Evolutionary conservation across 2,797 vertebrate genomes (phyloP), one percentile per base, ranked within the genome.

Genomic region (Aldrovandia affinis): DNA sequence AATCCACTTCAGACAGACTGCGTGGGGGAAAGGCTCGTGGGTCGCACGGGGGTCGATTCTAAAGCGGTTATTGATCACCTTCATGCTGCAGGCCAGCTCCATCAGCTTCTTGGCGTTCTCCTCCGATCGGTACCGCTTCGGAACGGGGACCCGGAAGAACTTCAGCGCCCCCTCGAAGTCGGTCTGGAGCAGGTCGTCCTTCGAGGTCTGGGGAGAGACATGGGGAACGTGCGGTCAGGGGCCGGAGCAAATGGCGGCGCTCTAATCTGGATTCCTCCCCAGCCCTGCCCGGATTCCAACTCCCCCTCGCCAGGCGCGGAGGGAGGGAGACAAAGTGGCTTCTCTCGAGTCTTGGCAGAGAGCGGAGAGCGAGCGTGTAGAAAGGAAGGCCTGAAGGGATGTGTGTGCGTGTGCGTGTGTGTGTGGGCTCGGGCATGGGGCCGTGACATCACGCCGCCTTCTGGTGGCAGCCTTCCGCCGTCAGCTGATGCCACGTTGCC

Each of bases 91-190:
- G 1, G 98, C 98, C 85, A 99, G 92, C 89, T 99, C 98, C 98
- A 99, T 99, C 88, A 99, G 94, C 87, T 98, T 99, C 92, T 99
- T 99, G 78, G 98, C 98, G 2, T 99, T 99, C 90, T 99, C 98
- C 93, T 99, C 98, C 0, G 98, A 99, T 63, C 98, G 98, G n/a
- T 99, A 99, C 55, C 98, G 95, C 92, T 99, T 99, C 30, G 98
- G 98, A 90, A 99, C 97, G 1, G 99, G 98, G 73, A 99, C 98
- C 0, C 98, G 97, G 92, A 99, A 99, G 91, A 99, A 99, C 86
- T 99, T 99, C 54, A 99, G 94, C 1, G 98, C 98, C 52, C 98
- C 98, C 90, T 99, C 98, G 1, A 99, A 99, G 91, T 99, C 98
- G 0, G 97, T 96, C 91, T 98, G 94, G 55, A 99, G 94, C 89